Evolutionary conservation across 2,797 vertebrate species (phyloP).

Genomic region (Melanotaenia trifasciata): DNA sequence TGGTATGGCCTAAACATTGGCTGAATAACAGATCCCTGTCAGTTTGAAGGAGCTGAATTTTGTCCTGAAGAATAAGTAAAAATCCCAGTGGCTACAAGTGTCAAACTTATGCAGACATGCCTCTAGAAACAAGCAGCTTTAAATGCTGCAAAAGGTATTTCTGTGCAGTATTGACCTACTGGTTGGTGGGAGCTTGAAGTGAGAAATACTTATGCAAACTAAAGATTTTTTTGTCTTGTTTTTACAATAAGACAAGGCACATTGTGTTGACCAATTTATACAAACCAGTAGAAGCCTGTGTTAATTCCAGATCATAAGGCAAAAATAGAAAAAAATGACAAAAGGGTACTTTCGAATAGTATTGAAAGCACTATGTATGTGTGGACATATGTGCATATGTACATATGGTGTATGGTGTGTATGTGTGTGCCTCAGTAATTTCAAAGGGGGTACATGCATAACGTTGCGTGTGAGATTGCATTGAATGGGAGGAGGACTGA

Average conservation of each 20-base stretch:
- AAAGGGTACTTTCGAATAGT: too few species aligned
- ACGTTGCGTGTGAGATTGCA: slow-evolving; percentile 36
- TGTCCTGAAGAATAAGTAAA: neutral
- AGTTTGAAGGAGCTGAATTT: neutral
- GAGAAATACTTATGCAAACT: too few species aligned
- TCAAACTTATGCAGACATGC: neutral
- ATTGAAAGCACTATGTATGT: neutral
- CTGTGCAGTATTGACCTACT: too few species aligned
- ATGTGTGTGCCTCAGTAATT: neutral
- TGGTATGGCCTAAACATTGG: neutral
- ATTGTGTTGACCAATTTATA: neutral
- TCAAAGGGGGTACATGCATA: accelerated
- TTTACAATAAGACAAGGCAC: neutral
- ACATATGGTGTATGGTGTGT: neutral
- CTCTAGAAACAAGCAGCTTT: neutral
- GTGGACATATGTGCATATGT: neutral
- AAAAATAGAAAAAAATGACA: too few species aligned
- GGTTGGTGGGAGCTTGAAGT: too few species aligned
- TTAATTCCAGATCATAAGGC: too few species aligned
- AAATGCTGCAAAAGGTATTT: neutral
- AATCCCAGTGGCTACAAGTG: neutral
- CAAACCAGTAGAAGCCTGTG: too few species aligned
- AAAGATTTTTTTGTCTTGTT: too few species aligned
- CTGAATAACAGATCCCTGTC: neutral
- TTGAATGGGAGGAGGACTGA: slow-evolving; percentile 31